Conservation (phyloP, 1,140 invertebrate genomes). For the Zeugodacus cucurbitae region DNA sequence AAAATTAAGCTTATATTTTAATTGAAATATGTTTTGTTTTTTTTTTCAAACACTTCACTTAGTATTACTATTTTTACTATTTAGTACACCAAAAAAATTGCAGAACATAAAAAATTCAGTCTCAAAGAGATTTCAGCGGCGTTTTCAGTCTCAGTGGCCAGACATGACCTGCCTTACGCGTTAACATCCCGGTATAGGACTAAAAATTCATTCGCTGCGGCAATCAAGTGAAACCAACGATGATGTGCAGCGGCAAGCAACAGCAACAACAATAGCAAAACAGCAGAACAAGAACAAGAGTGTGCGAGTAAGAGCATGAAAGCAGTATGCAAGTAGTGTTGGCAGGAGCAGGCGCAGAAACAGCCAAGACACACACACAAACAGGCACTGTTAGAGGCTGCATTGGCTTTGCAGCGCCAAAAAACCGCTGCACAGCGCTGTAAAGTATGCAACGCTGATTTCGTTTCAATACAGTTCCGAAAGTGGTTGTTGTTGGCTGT, state of each 20-base stretch:
- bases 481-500: neutral
- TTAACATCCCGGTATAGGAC: constrained; percentile 66
- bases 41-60: neutral
- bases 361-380: neutral
- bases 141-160: constrained; percentile 52
- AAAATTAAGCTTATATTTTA: neutral
- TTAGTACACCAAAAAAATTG: neutral
- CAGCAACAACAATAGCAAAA: neutral
- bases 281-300: neutral
- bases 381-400: neutral
- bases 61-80: neutral
- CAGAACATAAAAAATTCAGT: constrained; percentile 13
- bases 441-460: constrained; percentile 27
- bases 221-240: constrained; percentile 37
- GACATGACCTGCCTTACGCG: constrained; percentile 67
- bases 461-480: neutral
- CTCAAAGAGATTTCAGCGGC: constrained; percentile 3
- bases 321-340: neutral
- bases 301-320: neutral
- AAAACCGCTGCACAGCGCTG: constrained; percentile 5
- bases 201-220: constrained; percentile 53
- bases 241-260: neutral
- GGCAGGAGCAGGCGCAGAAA: constrained; percentile 10
- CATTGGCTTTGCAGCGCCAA: neutral
- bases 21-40: neutral